Evolutionary conservation across 1,140 invertebrate species (phyloP), one percentile per base, ranked within the genome.

Genomic region (Neoseiulus cucumeris): DNA sequence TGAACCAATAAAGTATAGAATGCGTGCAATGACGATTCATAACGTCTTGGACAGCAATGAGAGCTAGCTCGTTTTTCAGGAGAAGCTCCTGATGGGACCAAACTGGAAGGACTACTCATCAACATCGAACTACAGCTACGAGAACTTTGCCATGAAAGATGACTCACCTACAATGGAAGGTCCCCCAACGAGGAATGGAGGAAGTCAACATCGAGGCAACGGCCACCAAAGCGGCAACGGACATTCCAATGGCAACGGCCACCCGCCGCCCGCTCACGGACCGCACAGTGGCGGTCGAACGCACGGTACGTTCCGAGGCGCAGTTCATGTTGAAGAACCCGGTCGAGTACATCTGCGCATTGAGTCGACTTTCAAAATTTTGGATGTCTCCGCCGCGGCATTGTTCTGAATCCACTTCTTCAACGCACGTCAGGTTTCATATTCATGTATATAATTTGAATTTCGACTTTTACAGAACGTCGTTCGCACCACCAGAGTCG

Each of bases 41-140:
- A 9, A 39, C 4, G 9, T 9, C 33, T 9, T 39, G 4, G 33
- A 39, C 4, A 9, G 33, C 33, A 39, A 39, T 39, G 33, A 39
- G 33, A 39, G 4, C 4, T 39, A 39, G 4, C 4, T 39, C 14
- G 70, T 51, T 64, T 80, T 79, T 18, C 78, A 89, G 86, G 86
- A 89, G 70, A 85, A 85, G 69, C 75, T 89, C 25, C 87, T 89
- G 66, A 83, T 83, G 22, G 86, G 83, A 73, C 84, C 85, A 2
- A 85, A 85, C 4, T 91, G 87, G 87, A 87, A 87, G 71, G 87
- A 91, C 72, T 90, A 89, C 72, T 82, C 86, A 1, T 78, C 84
- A 0, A 68, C 66, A 12, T 89, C 85, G 1, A 90, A 90, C 75
- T 89, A 89, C 74, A 87, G 85, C 0, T 90, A 90, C 74, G 87